Conservation (phyloP, 2,888 invertebrate species). For the Geophilus truncorum region DNA sequence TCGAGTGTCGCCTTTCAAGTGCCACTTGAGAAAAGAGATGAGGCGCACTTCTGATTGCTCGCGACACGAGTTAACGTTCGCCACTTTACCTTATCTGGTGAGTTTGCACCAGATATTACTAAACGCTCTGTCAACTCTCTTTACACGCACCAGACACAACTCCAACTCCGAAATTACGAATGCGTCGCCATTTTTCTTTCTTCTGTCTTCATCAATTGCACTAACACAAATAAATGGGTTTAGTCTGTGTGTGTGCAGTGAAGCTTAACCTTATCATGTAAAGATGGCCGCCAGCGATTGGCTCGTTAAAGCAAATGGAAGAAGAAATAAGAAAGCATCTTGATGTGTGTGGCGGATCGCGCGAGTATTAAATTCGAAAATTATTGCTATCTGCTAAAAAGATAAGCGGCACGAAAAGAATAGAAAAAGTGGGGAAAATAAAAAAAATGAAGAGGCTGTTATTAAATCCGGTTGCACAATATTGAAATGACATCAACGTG, state of each 20-base stretch:
- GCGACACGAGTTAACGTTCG: constrained; percentile 16
- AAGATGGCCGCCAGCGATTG: constrained; percentile 3
- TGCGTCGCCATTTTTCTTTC: background rate
- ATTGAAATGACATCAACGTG: constrained; percentile 27
- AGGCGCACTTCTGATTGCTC: background rate
- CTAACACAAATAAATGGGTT: no score
- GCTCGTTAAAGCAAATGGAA: constrained; percentile 22
- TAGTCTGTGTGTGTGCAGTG: background rate
- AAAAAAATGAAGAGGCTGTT: background rate
- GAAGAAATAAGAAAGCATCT: background rate
- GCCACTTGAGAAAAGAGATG: constrained; percentile 10
- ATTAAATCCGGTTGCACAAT: constrained; percentile 23
- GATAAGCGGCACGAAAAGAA: background rate
- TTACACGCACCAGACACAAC: background rate
- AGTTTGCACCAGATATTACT: background rate
- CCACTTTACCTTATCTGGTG: background rate
- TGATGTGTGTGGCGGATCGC: background rate
- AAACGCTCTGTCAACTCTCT: background rate
- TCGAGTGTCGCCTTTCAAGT: background rate
- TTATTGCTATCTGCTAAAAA: constrained; percentile 17
- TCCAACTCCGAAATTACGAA: background rate
- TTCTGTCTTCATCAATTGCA: background rate
- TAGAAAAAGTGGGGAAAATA: background rate
- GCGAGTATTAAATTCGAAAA: constrained; percentile 17
- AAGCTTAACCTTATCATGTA: background rate